phyloP scores from a whole-genome alignment of 2,797 vertebrate genomes.

The Valencia hispanica region DNA sequence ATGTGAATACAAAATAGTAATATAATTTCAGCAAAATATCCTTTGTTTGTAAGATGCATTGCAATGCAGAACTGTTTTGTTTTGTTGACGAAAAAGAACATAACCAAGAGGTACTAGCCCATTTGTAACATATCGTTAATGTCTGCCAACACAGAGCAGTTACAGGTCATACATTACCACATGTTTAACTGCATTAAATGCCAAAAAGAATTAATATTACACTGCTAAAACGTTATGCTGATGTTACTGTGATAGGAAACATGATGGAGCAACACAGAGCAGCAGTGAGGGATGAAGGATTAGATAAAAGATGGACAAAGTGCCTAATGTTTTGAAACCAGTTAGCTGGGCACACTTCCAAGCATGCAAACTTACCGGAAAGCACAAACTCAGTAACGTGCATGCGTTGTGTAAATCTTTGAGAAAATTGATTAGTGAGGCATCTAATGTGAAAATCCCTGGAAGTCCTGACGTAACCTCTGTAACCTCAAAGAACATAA shows the following conservation, averaged over 20 bases:
- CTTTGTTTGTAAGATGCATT: neutral
- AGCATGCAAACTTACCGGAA: neutral
- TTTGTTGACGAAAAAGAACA: neutral
- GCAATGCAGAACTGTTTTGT: neutral
- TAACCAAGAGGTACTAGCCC: neutral
- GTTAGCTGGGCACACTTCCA: neutral
- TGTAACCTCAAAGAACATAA: neutral
- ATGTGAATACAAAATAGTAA: neutral
- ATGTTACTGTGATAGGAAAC: neutral
- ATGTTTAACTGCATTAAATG: neutral
- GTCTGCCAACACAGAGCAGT: neutral
- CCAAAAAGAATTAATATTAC: neutral
- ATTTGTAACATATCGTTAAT: neutral
- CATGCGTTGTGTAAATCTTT: neutral
- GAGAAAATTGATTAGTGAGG: neutral
- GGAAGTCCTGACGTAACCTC: neutral
- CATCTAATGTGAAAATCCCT: neutral
- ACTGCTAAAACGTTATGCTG: neutral
- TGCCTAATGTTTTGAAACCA: neutral
- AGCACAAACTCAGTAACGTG: neutral
- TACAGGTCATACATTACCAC: neutral
- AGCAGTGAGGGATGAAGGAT: neutral
- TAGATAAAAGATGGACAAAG: neutral
- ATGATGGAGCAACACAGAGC: neutral
- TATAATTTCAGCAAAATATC: neutral